Base-by-base conservation (phyloP, 92 coral and sea anemone genomes). In the Pocillopora grandis region DNA sequence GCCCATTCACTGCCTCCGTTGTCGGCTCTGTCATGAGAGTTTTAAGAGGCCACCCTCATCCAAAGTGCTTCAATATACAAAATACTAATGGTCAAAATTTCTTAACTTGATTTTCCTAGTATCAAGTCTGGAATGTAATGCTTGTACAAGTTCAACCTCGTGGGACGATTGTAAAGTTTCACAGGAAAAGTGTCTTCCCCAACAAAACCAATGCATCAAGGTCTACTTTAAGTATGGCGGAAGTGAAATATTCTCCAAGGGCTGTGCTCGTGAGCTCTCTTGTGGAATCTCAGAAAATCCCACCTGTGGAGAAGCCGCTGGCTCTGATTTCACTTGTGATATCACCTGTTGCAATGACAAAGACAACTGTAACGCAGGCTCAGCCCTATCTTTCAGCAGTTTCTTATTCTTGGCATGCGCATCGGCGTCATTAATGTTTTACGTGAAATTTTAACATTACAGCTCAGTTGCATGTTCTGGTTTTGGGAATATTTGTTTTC, bases 361-460 rank as follows among this genome's bases (percentile, higher is more conserved):
- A 73, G 37, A 79, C 48, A 31, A 62, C 12, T 79, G 83, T 72
- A 79, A 79, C 83, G 21, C 75, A 62, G 83, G 75, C 31, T 56
- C 62, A 11, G 75, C 42, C 16, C 10, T 58, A 5, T 12, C 14
- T 33, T 10, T 79, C 83, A 79, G 83, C 61, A 73, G 74, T 35
- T 14, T 65, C 75, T 12, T 64, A 17, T 2, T 65, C 3, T 2
- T 79, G 83, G n/a, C 83, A 56, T 79, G 83, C 75, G 83, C 74
- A 35, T 19, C 36, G 63, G 80, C 80, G 48, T 20, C 14, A n/a
- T 6, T 64, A 42, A 2, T 78, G 35, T 42, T 42, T 42, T 42
- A 0, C 52, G 52, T 42, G 5, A 0, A 42, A 42, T 42, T 42
- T 42, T 42, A 8, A 42, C 52, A 42, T 42, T 42, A 7, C 8